Percentiles rank a stretch among this genome's conserved stretches.
These are phyloP conservation scores for Nephila pilipes DNA, from an alignment of 1,140 invertebrate species.

Conservation along the genomic window DNA sequence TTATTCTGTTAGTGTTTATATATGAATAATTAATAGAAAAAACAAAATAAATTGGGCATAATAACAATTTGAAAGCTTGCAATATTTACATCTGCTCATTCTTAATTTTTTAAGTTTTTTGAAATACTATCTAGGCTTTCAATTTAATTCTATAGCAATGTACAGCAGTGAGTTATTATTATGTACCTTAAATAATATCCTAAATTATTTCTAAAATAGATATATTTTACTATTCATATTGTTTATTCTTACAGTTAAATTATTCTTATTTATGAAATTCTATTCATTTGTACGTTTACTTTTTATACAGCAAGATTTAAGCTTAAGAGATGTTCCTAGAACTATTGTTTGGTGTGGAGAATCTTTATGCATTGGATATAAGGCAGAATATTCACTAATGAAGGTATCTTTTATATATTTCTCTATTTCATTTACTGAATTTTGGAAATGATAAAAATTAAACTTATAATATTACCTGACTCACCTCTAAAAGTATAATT, in stretches of 20 bases:
- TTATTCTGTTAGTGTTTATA: no score
- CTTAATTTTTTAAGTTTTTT: no score
- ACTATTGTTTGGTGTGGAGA: constrained; percentile 92
- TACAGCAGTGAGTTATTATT: background rate
- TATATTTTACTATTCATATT: background rate
- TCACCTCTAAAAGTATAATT: no score
- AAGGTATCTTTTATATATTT: constrained; percentile 83
- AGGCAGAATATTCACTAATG: constrained; percentile 90
- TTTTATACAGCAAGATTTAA: constrained; percentile 85
- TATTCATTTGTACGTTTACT: background rate
- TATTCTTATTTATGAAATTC: background rate
- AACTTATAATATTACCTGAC: no score
- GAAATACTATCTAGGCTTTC: no score
- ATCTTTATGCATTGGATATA: constrained; percentile 91
- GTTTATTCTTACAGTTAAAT: background rate
- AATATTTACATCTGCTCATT: no score
- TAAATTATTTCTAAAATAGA: no score
- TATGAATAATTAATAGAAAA: no score
- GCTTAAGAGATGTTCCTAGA: constrained; percentile 90
- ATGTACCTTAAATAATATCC: no score
- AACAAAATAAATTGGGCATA: no score
- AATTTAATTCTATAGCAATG: background rate
- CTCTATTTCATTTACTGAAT: constrained; percentile 74
- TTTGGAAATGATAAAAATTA: no score
- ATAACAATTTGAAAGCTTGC: no score